These are phyloP conservation scores for Hypomecis atomaria DNA, from an alignment of 2,888 invertebrate genomes.

Conservation along the genomic window DNA sequence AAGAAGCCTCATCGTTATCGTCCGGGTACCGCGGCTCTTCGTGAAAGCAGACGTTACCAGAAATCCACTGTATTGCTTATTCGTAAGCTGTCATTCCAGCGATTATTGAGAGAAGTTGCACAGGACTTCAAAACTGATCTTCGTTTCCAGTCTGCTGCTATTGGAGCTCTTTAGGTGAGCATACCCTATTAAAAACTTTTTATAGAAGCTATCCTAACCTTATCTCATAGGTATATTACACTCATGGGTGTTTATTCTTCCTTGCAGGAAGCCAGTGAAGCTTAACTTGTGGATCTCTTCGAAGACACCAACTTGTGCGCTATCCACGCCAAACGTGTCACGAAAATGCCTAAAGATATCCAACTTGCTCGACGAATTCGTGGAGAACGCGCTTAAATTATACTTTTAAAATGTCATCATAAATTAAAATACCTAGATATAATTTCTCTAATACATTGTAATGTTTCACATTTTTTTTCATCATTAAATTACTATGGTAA, in stretches of 20 bases:
- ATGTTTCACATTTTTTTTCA: conserved; percentile 65
- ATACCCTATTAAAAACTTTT: neutral
- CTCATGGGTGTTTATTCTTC: conserved; percentile 35
- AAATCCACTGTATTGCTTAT: conserved; percentile 98
- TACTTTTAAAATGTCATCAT: conserved; percentile 61
- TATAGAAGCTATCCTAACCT: neutral
- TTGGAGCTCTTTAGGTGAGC: conserved; percentile 92
- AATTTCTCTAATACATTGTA: conserved; percentile 64
- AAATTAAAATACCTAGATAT: conserved; percentile 71
- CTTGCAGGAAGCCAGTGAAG: conserved; percentile 94
- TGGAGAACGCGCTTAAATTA: conserved; percentile 95
- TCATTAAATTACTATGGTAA: conserved; percentile 63
- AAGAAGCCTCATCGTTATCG: conserved; percentile 99
- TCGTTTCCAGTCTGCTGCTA: conserved; percentile 97
- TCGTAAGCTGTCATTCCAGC: conserved; percentile 97
- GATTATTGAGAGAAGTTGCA: conserved; percentile 98
- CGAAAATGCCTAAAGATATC: conserved; percentile 99
- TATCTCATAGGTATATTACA: neutral
- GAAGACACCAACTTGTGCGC: conserved; percentile 99
- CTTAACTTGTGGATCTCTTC: conserved; percentile 96
- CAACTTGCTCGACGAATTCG: conserved; percentile 98
- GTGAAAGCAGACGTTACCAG: conserved; percentile 98
- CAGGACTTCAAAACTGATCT: conserved; percentile 98
- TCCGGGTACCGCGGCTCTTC: conserved; percentile 97
- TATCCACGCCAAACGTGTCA: conserved; percentile 98